These are phyloP conservation scores for Heterotis niloticus DNA, from an alignment of 2,113 vertebrate species.

Conservation along the genomic window DNA sequence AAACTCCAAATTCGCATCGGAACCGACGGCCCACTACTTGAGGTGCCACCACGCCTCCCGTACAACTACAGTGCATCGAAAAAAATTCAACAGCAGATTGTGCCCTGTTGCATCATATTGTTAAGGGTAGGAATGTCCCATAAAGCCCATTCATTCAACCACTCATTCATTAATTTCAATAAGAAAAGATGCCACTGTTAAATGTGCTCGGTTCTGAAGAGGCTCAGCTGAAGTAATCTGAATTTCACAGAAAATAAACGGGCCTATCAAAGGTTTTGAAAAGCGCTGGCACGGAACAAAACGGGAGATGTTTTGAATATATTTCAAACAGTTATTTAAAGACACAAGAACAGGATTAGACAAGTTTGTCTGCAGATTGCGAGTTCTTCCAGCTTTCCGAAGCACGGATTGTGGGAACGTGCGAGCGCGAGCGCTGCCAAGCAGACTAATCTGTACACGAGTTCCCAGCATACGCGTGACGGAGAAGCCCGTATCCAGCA, in stretches of 20 bases:
- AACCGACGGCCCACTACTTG: too few species aligned
- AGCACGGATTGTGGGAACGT: constrained; percentile 12
- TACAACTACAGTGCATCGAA: too few species aligned
- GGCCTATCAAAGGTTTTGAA: not conserved
- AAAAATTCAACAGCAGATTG: too few species aligned
- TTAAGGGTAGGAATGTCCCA: too few species aligned
- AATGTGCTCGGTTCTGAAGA: not conserved
- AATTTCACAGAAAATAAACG: constrained; percentile 27
- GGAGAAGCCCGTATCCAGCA: constrained; percentile 30
- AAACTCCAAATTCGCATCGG: too few species aligned
- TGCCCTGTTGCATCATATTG: too few species aligned
- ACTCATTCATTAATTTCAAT: too few species aligned
- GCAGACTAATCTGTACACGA: constrained; percentile 22
- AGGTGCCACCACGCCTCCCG: too few species aligned
- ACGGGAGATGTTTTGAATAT: constrained; percentile 27
- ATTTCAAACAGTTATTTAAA: constrained; percentile 29
- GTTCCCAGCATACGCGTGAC: constrained; percentile 31
- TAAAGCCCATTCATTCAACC: too few species aligned
- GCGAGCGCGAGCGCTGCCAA: constrained; percentile 35
- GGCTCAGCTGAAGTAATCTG: constrained; percentile 34
- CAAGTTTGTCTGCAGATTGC: constrained; percentile 21
- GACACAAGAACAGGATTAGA: constrained; percentile 28
- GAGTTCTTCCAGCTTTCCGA: not conserved
- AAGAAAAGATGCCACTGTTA: too few species aligned
- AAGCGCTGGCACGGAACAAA: constrained; percentile 2